Conservation (phyloP, 2,113 vertebrate genomes). For the Sclerurus mexicanus region DNA sequence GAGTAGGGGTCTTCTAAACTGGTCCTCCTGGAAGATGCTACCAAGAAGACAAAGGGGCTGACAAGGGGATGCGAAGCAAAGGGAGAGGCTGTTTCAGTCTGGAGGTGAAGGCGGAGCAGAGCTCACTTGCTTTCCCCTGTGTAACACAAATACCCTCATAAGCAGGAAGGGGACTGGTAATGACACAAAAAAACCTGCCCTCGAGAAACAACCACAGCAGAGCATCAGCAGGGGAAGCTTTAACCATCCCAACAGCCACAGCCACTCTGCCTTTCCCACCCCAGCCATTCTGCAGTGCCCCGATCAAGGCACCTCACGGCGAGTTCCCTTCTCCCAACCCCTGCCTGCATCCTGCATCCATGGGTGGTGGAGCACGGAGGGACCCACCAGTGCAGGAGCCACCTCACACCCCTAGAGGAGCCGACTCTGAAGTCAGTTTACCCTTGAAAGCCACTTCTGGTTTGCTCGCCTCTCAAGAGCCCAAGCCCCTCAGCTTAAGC, state of each 20-base stretch:
- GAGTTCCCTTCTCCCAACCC: neutral
- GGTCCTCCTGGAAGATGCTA: neutral
- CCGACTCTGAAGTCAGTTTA: neutral
- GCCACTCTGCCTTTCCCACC: neutral
- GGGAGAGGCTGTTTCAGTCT: neutral
- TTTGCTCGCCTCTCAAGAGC: neutral
- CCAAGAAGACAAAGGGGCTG: neutral
- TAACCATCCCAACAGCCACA: accelerated
- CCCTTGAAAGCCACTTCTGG: neutral
- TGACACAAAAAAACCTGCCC: neutral
- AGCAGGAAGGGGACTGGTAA: neutral
- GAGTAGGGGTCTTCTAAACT: neutral
- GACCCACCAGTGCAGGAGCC: accelerated
- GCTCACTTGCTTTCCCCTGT: neutral
- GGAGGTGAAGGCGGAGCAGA: neutral
- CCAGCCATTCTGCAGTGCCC: neutral
- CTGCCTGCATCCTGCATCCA: accelerated
- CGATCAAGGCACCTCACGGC: neutral
- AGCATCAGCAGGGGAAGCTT: neutral
- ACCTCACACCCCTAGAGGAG: neutral
- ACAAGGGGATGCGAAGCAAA: neutral
- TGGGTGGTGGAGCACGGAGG: neutral
- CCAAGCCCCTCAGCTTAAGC: neutral
- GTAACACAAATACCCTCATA: neutral
- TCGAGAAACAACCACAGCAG: neutral